Percentiles rank a stretch among this genome's conserved stretches.
phyloP scores from a whole-genome alignment of 2,888 invertebrate species.

The Arrhopalites spinosus region DNA sequence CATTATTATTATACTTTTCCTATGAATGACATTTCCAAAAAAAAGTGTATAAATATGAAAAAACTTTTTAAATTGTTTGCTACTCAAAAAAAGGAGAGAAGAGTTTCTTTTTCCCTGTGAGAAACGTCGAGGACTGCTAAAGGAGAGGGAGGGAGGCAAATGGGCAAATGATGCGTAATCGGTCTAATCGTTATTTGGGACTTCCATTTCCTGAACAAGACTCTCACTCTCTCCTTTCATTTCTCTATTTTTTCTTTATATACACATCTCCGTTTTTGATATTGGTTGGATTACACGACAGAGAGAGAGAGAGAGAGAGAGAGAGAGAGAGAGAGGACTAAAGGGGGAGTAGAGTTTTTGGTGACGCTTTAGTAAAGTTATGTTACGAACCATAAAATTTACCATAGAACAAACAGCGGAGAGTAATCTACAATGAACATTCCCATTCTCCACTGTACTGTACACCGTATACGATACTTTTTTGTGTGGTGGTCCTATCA shows the following conservation, averaged over 20 bases:
- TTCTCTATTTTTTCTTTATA: too few species aligned
- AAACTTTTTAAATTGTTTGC: too few species aligned
- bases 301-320: neutral
- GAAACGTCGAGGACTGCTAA: neutral
- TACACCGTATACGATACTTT: too few species aligned
- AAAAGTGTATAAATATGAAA: too few species aligned
- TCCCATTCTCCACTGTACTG: neutral
- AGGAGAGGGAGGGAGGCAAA: neutral
- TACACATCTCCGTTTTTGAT: too few species aligned
- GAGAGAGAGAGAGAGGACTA: neutral
- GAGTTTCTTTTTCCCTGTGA: neutral
- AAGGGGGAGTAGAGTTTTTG: neutral
- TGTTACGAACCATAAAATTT: constrained; percentile 18
- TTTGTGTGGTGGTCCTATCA: too few species aligned
- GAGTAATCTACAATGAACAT: constrained; percentile 13
- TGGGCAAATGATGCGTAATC: constrained; percentile 11
- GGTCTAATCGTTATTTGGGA: neutral
- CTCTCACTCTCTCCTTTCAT: neutral
- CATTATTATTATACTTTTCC: too few species aligned
- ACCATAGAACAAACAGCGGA: neutral
- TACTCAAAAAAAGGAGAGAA: neutral
- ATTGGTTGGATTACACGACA: neutral
- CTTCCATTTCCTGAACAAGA: neutral
- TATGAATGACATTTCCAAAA: too few species aligned
- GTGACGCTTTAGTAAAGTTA: neutral